Evolutionary conservation across 2,888 invertebrate genomes (phyloP).

Genomic region (Cancer borealis): DNA sequence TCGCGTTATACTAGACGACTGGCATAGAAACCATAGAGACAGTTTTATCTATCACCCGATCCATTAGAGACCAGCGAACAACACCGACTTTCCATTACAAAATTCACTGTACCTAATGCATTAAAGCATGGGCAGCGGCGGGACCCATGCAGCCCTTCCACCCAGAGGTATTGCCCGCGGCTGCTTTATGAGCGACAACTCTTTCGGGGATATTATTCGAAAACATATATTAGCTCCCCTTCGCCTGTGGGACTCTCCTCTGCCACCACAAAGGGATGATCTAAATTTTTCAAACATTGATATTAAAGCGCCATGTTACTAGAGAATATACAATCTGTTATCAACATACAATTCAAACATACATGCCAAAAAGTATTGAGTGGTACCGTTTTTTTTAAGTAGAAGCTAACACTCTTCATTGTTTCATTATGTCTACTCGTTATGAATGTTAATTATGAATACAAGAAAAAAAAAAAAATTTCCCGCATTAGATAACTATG

Average conservation of each 20-base stretch:
- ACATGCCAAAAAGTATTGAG: not conserved
- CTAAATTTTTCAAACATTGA: not conserved
- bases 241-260: not conserved
- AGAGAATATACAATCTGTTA: not conserved
- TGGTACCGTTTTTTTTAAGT: not conserved
- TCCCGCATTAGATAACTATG: conserved; percentile 3
- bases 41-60: not conserved
- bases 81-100: conserved; percentile 31
- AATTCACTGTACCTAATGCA: not conserved
- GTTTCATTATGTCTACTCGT: not conserved
- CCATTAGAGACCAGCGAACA: not conserved
- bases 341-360: not conserved
- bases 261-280: not conserved
- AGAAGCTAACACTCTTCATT: not conserved
- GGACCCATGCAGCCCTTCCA: not conserved
- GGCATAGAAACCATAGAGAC: not conserved
- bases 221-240: not conserved
- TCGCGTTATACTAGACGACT: not conserved
- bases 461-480: not conserved
- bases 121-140: not conserved
- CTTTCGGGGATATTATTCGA: not conserved
- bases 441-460: not conserved
- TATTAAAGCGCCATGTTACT: not conserved
- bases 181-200: conserved; percentile 24
- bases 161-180: not conserved